Percentiles rank a stretch among this genome's conserved stretches.
phyloP scores from a whole-genome alignment of 2,888 invertebrate species.

The Xylota segnis region DNA sequence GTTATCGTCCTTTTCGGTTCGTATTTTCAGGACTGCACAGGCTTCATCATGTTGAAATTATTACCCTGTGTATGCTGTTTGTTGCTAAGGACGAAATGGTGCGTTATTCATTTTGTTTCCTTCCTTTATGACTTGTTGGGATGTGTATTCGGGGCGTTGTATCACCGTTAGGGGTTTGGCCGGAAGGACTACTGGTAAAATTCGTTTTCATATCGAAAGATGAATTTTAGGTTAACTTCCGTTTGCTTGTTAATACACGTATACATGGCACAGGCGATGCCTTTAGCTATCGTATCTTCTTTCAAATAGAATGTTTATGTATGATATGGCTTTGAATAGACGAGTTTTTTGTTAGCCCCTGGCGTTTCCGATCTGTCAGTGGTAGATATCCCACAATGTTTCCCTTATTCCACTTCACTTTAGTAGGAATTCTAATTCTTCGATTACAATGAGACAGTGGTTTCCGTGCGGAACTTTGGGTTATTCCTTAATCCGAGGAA shows the following conservation, averaged over 20 bases:
- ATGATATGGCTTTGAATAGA: not conserved
- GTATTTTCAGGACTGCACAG: constrained; percentile 41
- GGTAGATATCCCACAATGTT: too few relatives aligned
- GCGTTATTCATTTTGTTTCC: constrained; percentile 68
- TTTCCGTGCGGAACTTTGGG: too few relatives aligned
- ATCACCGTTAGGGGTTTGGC: constrained; percentile 29
- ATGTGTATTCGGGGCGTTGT: constrained; percentile 21
- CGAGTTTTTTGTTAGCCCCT: not conserved
- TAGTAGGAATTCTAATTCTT: too few relatives aligned
- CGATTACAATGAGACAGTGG: too few relatives aligned
- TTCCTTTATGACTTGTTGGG: constrained; percentile 60
- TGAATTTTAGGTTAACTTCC: constrained; percentile 39
- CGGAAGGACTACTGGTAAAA: constrained; percentile 44
- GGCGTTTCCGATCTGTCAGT: too few relatives aligned
- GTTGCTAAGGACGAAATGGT: constrained; percentile 65
- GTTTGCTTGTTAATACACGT: not conserved
- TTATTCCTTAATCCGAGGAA: too few relatives aligned
- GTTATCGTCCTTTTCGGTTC: constrained; percentile 48
- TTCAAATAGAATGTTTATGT: not conserved
- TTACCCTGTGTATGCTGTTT: constrained; percentile 49
- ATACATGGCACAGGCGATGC: not conserved
- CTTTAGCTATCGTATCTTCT: not conserved
- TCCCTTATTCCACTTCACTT: too few relatives aligned
- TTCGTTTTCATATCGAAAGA: constrained; percentile 59
- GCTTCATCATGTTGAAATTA: constrained; percentile 60